Percentiles rank a stretch among this genome's conserved stretches.
phyloP scores from a whole-genome alignment of 2,888 invertebrate genomes.

The Diarsia mendica region DNA sequence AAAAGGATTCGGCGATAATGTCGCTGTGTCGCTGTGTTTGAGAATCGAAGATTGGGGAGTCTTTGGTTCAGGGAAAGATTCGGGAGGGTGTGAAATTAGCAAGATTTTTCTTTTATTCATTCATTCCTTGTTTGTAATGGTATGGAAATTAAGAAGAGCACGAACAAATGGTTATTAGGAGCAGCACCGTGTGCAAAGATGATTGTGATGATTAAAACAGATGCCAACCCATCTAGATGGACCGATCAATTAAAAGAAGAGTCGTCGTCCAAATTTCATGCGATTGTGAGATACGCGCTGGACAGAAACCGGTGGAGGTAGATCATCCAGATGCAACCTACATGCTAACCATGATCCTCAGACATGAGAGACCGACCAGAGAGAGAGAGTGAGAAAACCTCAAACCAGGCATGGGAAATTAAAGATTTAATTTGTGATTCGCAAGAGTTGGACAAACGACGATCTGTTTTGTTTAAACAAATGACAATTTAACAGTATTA shows the following conservation, averaged over 20 bases:
- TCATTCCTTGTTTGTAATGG: background rate
- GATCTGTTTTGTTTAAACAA: background rate
- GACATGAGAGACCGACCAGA: background rate
- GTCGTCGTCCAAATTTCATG: no score
- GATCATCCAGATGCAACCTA: no score
- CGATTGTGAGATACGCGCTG: no score
- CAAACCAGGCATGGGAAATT: background rate
- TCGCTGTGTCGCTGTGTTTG: slow-evolving; percentile 38
- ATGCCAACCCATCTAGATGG: no score
- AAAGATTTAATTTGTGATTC: background rate
- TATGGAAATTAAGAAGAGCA: background rate
- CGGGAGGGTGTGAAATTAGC: slow-evolving; percentile 7
- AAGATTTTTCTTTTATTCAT: background rate
- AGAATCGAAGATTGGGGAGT: slow-evolving; percentile 25
- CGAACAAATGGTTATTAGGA: background rate
- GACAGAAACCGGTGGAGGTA: no score
- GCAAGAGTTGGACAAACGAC: background rate
- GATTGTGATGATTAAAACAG: no score
- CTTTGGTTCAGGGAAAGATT: background rate
- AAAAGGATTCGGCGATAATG: slow-evolving; percentile 49
- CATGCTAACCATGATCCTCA: background rate
- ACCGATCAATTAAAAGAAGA: no score
- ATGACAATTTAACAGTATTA: background rate
- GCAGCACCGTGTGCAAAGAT: background rate
- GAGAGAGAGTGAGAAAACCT: no score